Evolutionary conservation across 2,888 invertebrate genomes (phyloP).

Genomic region (Oscheius sp.): DNA sequence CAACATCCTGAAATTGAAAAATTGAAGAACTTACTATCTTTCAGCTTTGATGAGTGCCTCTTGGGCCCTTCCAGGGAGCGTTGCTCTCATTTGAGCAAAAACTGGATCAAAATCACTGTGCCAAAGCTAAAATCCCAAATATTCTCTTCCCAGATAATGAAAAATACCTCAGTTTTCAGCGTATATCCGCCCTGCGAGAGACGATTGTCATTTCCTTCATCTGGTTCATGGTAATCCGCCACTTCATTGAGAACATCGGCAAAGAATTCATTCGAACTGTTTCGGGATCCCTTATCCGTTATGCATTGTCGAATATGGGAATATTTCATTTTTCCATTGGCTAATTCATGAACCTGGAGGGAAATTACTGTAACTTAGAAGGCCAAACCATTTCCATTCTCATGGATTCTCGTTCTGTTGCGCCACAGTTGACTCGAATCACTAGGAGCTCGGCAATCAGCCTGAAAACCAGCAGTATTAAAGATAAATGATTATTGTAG

Average conservation of each 20-base stretch:
- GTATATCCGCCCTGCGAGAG: slow-evolving; percentile 52
- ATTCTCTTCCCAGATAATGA: too few relatives aligned
- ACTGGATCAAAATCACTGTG: slow-evolving; percentile 56
- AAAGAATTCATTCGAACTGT: slow-evolving; percentile 47
- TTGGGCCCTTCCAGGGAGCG: slow-evolving; percentile 37
- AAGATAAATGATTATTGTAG: too few relatives aligned
- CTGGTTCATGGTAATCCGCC: slow-evolving; percentile 49
- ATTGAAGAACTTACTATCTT: slow-evolving; percentile 10
- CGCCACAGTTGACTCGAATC: slow-evolving; percentile 51
- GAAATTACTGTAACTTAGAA: neutral
- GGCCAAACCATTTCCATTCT: slow-evolving; percentile 22
- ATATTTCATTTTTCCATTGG: slow-evolving; percentile 38
- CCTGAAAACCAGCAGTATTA: slow-evolving; percentile 39
- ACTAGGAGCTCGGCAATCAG: slow-evolving; percentile 60
- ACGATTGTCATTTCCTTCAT: slow-evolving; percentile 24
- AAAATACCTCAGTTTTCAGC: slow-evolving; percentile 45
- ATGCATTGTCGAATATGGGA: slow-evolving; percentile 54
- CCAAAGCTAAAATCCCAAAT: slow-evolving; percentile 41
- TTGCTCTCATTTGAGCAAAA: slow-evolving; percentile 54
- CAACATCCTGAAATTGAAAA: too few relatives aligned
- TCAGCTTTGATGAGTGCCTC: slow-evolving; percentile 13
- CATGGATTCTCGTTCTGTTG: slow-evolving; percentile 36
- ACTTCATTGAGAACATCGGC: slow-evolving; percentile 53
- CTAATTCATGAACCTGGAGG: slow-evolving; percentile 31
- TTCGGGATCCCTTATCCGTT: slow-evolving; percentile 56